Conservation (phyloP, 2,888 invertebrate genomes). For the Tortricodes alternella region DNA sequence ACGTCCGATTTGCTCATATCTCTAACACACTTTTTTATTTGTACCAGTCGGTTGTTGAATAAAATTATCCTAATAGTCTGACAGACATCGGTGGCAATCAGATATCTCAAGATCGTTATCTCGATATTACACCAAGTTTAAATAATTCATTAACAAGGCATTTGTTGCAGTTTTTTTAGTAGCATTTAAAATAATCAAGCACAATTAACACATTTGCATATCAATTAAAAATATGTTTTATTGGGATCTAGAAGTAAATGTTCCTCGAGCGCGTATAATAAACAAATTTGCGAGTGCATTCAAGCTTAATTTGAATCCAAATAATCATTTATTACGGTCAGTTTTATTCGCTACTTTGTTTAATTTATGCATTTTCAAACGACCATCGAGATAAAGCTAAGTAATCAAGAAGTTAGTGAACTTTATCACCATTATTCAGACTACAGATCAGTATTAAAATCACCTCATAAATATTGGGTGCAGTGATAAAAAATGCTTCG, state of each 20-base stretch:
- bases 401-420: constrained; percentile 23
- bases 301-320: constrained; percentile 16
- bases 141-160: constrained; percentile 21
- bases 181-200: constrained; percentile 19
- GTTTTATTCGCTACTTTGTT: constrained; percentile 21
- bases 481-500: constrained; percentile 47
- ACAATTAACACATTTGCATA: constrained; percentile 23
- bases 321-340: constrained; percentile 15
- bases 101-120: constrained; percentile 29
- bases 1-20: constrained; percentile 24
- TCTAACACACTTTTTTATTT: constrained; percentile 13
- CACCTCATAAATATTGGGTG: no score
- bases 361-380: constrained; percentile 25
- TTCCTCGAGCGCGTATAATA: not conserved
- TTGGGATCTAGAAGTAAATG: not conserved
- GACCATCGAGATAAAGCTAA: constrained; percentile 16
- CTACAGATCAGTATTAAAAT: no score
- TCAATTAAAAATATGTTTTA: not conserved
- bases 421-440: constrained; percentile 8
- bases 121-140: constrained; percentile 19
- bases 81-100: constrained; percentile 27
- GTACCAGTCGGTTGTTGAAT: constrained; percentile 9
- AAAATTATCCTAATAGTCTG: constrained; percentile 24
- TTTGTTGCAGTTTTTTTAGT: constrained; percentile 17
- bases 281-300: constrained; percentile 21